Conservation (phyloP, 2,888 invertebrate genomes). For the Panopea generosa region DNA sequence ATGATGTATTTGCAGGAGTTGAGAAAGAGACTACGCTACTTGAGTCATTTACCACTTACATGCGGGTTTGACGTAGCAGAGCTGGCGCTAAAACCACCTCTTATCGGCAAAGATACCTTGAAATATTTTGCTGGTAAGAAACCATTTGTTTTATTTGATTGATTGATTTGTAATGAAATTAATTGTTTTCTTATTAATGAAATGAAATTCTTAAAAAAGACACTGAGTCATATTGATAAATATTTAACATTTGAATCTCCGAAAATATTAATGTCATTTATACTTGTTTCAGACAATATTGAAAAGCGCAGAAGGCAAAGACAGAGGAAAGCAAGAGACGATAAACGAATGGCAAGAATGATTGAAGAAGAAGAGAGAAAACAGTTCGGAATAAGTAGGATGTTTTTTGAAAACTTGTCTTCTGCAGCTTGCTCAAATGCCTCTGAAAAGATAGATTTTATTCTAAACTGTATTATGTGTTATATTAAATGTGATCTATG, state of each 20-base stretch:
- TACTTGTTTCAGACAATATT: slow-evolving; percentile 91
- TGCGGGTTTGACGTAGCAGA: slow-evolving; percentile 96
- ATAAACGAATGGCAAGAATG: slow-evolving; percentile 92
- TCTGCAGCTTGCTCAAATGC: too few relatives aligned
- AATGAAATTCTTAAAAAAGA: not conserved
- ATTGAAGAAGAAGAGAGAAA: slow-evolving; percentile 91
- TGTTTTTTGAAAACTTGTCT: not conserved
- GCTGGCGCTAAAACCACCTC: slow-evolving; percentile 91
- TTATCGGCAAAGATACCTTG: slow-evolving; percentile 90
- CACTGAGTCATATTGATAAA: too few relatives aligned
- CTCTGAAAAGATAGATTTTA: too few relatives aligned
- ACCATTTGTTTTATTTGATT: too few relatives aligned
- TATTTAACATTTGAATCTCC: too few relatives aligned
- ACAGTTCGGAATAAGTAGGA: slow-evolving; percentile 88
- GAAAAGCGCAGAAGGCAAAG: slow-evolving; percentile 90
- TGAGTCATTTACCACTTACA: slow-evolving; percentile 95
- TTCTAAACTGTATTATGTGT: too few relatives aligned
- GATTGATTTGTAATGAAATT: not conserved
- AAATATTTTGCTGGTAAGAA: slow-evolving; percentile 89
- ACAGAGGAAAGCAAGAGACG: slow-evolving; percentile 91
- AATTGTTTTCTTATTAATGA: not conserved
- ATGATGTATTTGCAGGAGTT: slow-evolving; percentile 88
- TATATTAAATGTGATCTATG: too few relatives aligned
- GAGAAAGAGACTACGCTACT: slow-evolving; percentile 90
- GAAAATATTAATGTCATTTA: too few relatives aligned